Evolutionary conservation across 2,113 vertebrate species (phyloP), one percentile per base, ranked within the genome.

Genomic region (Panurus biarmicus): DNA sequence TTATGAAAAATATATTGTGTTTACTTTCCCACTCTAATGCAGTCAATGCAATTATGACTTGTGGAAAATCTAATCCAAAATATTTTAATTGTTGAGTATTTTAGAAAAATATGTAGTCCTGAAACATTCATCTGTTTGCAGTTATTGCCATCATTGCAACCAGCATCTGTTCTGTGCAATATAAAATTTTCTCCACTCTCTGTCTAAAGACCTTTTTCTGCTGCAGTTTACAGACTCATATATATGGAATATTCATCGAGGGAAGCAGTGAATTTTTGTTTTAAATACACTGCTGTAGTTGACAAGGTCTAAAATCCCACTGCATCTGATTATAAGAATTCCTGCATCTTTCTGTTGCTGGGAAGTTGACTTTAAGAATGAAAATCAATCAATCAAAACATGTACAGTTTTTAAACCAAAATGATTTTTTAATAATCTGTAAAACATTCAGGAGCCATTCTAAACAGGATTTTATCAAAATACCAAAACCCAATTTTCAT

Each of bases 1-100:
- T 96, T 87, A 96, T 96, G 58, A 91, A 95, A 96, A 95, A 95
- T 89, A 79, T 31, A 79, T 89, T 76, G 14, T 42, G 35, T 86
- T 53, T 92, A 44, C 48, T 90, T 85, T 85, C 89, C 33, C 25
- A 57, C 64, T 90, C 22, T 4, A 6, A n/a, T 82, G 60, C 40
- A 69, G 61, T 76, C 50, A 89, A 24, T 75, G 53, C 25, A 82
- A n/a, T 75, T 92, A 61, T 18, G 45, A 79, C 35, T 82, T 70
- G 47, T 47, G 20, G 26, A 64, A 20, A 95, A 79, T 70, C 29
- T 82, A 75, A 54, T 82, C 17, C 47, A 89, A 89, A 91, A 57
- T 61, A 50, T 57, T 78, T 75, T 48, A 7, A 5, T 24, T 95
- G 26, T 45, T 78, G n/a, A 53, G 38, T 58, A 15, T 66, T 95